These are phyloP conservation scores for Gymnogyps californianus DNA, from an alignment of 2,113 vertebrate species.

Conservation along the genomic window DNA sequence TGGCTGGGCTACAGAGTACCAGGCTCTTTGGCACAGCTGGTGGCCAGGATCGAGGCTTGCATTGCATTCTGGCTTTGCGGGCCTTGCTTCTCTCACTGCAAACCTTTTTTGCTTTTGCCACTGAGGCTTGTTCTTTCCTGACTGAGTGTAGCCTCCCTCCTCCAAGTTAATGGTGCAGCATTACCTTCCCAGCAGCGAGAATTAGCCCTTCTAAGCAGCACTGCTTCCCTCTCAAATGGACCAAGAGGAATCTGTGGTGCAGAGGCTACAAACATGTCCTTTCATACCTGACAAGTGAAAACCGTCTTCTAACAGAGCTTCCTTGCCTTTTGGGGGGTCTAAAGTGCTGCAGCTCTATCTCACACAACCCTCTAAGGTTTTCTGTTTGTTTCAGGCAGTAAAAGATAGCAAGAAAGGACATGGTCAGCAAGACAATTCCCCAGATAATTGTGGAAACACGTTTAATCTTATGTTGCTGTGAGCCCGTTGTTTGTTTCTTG, in stretches of 20 bases:
- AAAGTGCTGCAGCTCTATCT: background rate
- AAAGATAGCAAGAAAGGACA: background rate
- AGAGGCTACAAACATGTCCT: background rate
- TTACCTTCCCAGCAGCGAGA: background rate
- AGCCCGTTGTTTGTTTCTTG: background rate
- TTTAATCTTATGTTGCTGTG: conserved; percentile 34
- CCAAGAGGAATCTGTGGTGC: background rate
- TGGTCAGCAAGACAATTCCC: background rate
- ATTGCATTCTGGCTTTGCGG: background rate
- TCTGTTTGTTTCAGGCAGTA: background rate
- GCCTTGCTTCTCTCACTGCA: background rate
- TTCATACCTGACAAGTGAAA: background rate
- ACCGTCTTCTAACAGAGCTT: background rate
- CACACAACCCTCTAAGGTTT: background rate
- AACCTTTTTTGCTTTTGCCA: background rate
- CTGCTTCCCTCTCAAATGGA: background rate
- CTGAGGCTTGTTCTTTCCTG: background rate
- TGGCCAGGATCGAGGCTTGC: background rate
- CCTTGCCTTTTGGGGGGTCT: background rate
- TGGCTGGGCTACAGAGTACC: background rate
- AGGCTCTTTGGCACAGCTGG: background rate
- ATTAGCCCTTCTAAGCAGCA: background rate
- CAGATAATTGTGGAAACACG: background rate
- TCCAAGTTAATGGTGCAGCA: background rate
- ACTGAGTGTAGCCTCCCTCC: background rate